Evolutionary conservation across 2,113 vertebrate genomes (phyloP), one percentile per base, ranked within the genome.

Genomic region (Carassius auratus): DNA sequence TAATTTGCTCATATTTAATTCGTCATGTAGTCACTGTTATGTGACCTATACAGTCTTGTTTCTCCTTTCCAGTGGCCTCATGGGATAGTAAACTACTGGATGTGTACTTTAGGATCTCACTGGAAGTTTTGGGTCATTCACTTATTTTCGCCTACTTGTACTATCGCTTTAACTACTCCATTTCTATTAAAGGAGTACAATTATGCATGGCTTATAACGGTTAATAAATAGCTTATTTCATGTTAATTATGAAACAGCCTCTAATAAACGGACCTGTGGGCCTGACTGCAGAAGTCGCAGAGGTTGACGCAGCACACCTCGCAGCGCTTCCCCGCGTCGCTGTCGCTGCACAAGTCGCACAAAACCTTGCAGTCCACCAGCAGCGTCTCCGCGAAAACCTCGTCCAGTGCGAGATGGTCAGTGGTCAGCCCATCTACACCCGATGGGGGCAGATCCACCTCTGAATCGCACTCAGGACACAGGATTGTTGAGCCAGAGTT

Each of bases 231-330:
- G 23, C 61, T 64, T 36, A 0, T 68, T 0, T 33, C 14, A 15
- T 68, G 26, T 36, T 30, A 30, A 66, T 30, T 15, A 30, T 5
- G 4, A 30, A 33, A 30, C 45, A 48, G 23, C 3, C 3, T 26
- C 45, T 8, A 12, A 48, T 74, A 80, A 26, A 73, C 78, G 74
- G 12, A 98, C 97, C 97, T 97, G 94, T 98, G 97, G 0, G 97
- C 97, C 92, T 96, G 95, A 91, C 95, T 95, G 94, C 97, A 98
- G 94, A 98, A 98, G 86, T 91, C 95, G 89, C 97, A 98, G 64
- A 99, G 94, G 89, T 93, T 94, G 85, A 94, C 90, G 81, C 92
- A 90, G 94, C 97, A 98, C 77, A 95, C 95, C 85, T 95, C 94
- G 90, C 97, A 99, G n/a, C 95, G 95, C 91, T 92, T 94, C 90